Evolutionary conservation across 2,888 invertebrate genomes (phyloP).

Genomic region (Physocephala rufipes): DNA sequence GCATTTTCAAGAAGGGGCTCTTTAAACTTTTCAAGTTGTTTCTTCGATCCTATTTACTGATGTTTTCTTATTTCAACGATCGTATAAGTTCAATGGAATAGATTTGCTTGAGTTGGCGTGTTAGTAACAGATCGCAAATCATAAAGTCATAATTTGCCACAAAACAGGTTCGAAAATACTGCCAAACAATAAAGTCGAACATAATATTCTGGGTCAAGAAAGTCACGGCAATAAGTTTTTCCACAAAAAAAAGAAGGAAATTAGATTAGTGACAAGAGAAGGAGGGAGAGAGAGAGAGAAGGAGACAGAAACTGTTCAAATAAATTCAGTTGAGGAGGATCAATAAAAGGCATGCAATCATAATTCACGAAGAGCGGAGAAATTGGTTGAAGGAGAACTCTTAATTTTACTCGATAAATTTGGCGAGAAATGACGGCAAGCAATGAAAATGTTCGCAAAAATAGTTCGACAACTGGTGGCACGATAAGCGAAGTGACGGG

Average conservation of each 20-base stretch:
- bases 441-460: neutral
- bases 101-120: slow-evolving; percentile 11
- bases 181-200: neutral
- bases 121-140: slow-evolving; percentile 3
- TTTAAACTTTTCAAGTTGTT: neutral
- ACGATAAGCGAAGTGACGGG: too few species aligned
- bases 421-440: neutral
- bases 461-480: neutral
- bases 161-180: slow-evolving; percentile 15
- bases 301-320: neutral
- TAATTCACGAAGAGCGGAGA: slow-evolving; percentile 15
- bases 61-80: too few species aligned
- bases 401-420: neutral
- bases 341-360: slow-evolving; percentile 19
- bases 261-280: neutral
- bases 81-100: too few species aligned
- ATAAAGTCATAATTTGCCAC: slow-evolving; percentile 30
- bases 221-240: slow-evolving; percentile 26
- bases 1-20: too few species aligned
- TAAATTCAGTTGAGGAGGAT: neutral
- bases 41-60: too few species aligned
- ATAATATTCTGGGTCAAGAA: slow-evolving; percentile 24
- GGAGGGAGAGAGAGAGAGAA: neutral
- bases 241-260: neutral
- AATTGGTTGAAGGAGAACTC: neutral